phyloP scores from a whole-genome alignment of 2,113 vertebrate species.

The Tragulus kanchil region DNA sequence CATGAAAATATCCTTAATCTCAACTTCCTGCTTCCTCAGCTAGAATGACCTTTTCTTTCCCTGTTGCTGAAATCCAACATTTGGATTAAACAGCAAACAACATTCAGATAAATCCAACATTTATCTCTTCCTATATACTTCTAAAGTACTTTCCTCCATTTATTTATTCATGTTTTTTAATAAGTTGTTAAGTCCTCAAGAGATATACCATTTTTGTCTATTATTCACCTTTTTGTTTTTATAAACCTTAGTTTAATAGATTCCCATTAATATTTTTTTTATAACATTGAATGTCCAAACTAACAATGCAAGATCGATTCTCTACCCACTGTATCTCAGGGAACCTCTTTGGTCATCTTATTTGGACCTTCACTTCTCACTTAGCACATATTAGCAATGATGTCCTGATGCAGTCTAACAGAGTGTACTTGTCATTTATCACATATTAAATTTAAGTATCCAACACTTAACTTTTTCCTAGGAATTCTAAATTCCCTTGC shows the following conservation, averaged over 20 bases:
- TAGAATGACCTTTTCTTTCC: background rate
- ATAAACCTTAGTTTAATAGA: background rate
- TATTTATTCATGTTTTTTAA: background rate
- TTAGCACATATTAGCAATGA: background rate
- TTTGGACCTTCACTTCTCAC: background rate
- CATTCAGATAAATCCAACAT: no score
- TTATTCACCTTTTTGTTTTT: conserved; percentile 3
- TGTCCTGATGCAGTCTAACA: background rate
- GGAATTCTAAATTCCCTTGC: background rate
- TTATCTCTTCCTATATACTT: background rate
- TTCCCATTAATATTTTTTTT: conserved; percentile 18
- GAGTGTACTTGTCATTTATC: background rate
- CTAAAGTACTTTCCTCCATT: background rate
- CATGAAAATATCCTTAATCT: background rate
- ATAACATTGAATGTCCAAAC: background rate
- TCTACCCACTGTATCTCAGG: no score
- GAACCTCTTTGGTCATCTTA: no score
- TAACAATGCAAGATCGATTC: background rate
- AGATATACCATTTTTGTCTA: background rate
- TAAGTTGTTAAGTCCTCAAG: background rate
- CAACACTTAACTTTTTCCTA: background rate
- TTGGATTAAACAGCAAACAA: background rate
- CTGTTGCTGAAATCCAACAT: background rate
- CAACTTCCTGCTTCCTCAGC: background rate
- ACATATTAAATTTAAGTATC: background rate